phyloP scores from a whole-genome alignment of 2,888 invertebrate species.

The Cyaniris semiargus region DNA sequence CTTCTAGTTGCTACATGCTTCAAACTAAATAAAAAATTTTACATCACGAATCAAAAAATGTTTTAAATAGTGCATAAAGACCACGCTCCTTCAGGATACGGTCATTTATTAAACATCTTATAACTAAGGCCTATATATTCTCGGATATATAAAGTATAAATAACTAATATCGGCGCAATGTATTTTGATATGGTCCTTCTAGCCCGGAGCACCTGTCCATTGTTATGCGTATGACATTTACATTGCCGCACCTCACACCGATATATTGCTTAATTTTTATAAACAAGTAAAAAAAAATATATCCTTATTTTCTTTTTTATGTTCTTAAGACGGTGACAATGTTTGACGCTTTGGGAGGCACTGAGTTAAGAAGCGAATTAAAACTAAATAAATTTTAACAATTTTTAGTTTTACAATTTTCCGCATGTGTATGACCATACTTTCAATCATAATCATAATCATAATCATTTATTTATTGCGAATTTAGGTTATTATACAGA shows the following conservation, averaged over 20 bases:
- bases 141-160: not conserved
- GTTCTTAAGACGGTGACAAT: too few species aligned
- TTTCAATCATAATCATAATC: too few species aligned
- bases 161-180: slow-evolving; percentile 8
- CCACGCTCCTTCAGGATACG: not conserved
- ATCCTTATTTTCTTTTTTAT: too few species aligned
- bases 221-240: slow-evolving; percentile 25
- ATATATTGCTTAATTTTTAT: not conserved
- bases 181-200: slow-evolving; percentile 22
- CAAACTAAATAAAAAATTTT: not conserved
- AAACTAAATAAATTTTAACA: too few species aligned
- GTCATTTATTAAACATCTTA: not conserved
- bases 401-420: too few species aligned
- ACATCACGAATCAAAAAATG: not conserved
- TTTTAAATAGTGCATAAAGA: not conserved
- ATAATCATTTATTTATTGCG: too few species aligned
- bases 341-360: too few species aligned
- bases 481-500: too few species aligned
- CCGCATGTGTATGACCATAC: too few species aligned
- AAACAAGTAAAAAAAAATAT: too few species aligned
- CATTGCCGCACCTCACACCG: slow-evolving; percentile 19
- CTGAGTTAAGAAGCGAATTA: too few species aligned
- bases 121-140: not conserved
- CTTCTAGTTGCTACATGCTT: not conserved
- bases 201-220: slow-evolving; percentile 20